These are phyloP conservation scores for Lasioglossum zephyrum DNA, from an alignment of 2,888 invertebrate genomes.

Conservation along the genomic window DNA sequence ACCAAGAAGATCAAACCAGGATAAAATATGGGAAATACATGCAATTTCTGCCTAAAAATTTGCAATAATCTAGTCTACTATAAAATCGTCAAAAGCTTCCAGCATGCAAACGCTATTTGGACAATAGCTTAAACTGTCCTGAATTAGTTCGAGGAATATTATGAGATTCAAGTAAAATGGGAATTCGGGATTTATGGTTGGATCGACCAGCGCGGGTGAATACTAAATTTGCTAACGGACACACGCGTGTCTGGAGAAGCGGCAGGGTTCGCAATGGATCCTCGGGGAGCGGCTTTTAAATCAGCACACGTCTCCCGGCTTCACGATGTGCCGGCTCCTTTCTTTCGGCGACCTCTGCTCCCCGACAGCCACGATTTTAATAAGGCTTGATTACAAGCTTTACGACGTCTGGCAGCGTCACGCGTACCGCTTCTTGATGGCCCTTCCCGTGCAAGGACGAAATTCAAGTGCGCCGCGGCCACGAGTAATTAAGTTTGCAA, in stretches of 20 bases:
- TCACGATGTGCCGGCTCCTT: slow-evolving; percentile 33
- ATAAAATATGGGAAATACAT: not conserved
- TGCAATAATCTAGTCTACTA: not conserved
- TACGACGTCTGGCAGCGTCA: slow-evolving; percentile 53
- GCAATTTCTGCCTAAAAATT: not conserved
- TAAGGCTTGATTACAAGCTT: slow-evolving; percentile 71
- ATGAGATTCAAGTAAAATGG: not conserved
- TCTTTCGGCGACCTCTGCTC: slow-evolving; percentile 28
- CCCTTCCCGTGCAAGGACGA: slow-evolving; percentile 34
- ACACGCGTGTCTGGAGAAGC: slow-evolving; percentile 30
- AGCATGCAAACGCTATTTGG: not conserved
- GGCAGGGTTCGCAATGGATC: slow-evolving; percentile 30
- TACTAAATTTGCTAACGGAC: slow-evolving; percentile 52
- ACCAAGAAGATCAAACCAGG: not conserved
- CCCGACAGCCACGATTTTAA: slow-evolving; percentile 63
- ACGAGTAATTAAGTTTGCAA: slow-evolving; percentile 67
- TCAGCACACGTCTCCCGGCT: slow-evolving; percentile 50
- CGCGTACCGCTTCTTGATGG: slow-evolving; percentile 49
- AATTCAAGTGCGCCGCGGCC: slow-evolving; percentile 51
- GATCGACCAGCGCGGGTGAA: slow-evolving; percentile 52
- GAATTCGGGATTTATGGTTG: slow-evolving; percentile 15
- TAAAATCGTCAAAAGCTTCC: not conserved
- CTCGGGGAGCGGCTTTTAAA: slow-evolving; percentile 42
- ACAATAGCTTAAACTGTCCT: not conserved
- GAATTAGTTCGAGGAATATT: not conserved